Evolutionary conservation across 2,888 invertebrate species (phyloP).

Genomic region (Pelosia muscerda): DNA sequence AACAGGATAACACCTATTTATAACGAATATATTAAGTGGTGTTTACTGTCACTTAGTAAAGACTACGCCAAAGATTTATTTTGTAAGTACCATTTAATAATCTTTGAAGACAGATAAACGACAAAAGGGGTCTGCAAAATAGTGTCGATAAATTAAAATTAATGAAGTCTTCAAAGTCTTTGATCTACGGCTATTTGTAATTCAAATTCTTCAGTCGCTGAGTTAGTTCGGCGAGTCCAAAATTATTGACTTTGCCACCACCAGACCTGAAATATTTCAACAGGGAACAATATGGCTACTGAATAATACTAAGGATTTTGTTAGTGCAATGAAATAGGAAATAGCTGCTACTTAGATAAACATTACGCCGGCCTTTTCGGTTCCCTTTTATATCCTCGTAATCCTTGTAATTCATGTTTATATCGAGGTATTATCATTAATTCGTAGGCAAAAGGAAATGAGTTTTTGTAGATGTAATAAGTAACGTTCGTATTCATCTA

Average conservation of each 20-base stretch:
- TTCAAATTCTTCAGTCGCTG: constrained; percentile 56
- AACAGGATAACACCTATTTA: too few species aligned
- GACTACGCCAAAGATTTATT: not conserved
- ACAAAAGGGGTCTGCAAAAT: constrained; percentile 23
- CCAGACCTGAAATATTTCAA: constrained; percentile 56
- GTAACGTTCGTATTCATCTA: not conserved
- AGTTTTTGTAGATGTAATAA: constrained; percentile 9
- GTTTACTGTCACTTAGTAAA: constrained; percentile 2
- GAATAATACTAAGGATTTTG: constrained; percentile 34
- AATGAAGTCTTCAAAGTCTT: constrained; percentile 46
- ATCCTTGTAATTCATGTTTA: constrained; percentile 17
- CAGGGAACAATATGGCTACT: constrained; percentile 50
- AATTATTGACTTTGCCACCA: constrained; percentile 59
- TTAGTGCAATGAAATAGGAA: not conserved
- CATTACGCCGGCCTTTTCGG: constrained; percentile 16
- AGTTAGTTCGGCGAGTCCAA: constrained; percentile 45
- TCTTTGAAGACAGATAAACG: constrained; percentile 22
- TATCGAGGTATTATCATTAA: constrained; percentile 13
- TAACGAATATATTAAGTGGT: not conserved
- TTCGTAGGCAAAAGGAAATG: constrained; percentile 2
- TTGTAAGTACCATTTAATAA: constrained; percentile 7
- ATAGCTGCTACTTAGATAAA: constrained; percentile 6
- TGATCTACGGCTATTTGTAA: constrained; percentile 61
- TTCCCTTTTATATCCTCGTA: constrained; percentile 23
- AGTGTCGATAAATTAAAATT: constrained; percentile 46